A percentile compares a stretch with the other conserved stretches of the same genome.
phyloP scores from a whole-genome alignment of 2,888 invertebrate species.

The Actias luna region DNA sequence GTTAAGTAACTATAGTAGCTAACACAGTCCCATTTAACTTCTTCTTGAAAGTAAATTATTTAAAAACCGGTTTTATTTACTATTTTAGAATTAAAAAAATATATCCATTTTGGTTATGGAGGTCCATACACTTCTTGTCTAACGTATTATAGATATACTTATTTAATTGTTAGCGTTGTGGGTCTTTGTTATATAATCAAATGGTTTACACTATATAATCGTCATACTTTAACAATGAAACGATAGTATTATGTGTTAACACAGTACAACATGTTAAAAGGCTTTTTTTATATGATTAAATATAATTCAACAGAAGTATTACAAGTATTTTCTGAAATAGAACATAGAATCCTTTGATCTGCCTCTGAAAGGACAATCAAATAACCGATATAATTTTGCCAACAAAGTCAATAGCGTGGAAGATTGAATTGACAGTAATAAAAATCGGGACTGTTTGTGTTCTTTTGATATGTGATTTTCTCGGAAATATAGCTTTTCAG shows the following conservation, averaged over 20 bases:
- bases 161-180: too few relatives aligned
- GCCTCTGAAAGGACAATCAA: neutral
- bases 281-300: neutral
- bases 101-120: too few relatives aligned
- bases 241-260: neutral
- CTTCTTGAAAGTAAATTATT: too few relatives aligned
- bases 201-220: too few relatives aligned
- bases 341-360: neutral
- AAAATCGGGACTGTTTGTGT: slow-evolving; percentile 7
- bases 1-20: too few relatives aligned
- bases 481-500: slow-evolving; percentile 21
- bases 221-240: too few relatives aligned
- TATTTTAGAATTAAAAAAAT: too few relatives aligned
- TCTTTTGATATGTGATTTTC: slow-evolving; percentile 21
- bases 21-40: too few relatives aligned
- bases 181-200: too few relatives aligned
- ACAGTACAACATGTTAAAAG: neutral
- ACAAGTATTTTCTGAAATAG: neutral
- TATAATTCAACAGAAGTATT: neutral
- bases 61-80: too few relatives aligned
- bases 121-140: too few relatives aligned
- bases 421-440: slow-evolving; percentile 3
- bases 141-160: too few relatives aligned
- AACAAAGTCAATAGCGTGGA: neutral
- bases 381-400: neutral